Evolutionary conservation across 2,888 invertebrate genomes (phyloP).

Genomic region (Meganola albula): DNA sequence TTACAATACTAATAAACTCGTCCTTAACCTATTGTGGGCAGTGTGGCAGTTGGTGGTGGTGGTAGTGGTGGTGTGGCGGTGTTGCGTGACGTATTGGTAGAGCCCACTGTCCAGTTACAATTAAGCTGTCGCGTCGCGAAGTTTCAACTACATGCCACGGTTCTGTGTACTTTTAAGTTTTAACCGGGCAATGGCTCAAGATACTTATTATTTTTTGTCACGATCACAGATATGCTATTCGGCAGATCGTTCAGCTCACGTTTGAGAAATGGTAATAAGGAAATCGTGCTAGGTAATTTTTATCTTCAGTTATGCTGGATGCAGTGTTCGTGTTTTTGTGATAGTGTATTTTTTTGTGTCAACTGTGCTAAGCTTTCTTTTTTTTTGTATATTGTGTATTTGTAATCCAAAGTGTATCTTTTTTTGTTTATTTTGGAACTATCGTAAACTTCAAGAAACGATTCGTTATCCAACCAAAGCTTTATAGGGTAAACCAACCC

Average conservation of each 20-base stretch:
- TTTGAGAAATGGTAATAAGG: constrained; percentile 81
- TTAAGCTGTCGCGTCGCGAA: constrained; percentile 47
- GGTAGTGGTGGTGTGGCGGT: constrained; percentile 23
- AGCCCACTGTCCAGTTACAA: constrained; percentile 46
- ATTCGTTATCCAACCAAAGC: no score
- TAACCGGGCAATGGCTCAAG: constrained; percentile 37
- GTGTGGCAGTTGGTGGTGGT: constrained; percentile 21
- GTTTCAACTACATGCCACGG: constrained; percentile 38
- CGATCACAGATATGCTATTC: constrained; percentile 49
- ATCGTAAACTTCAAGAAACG: no score
- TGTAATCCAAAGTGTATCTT: no score
- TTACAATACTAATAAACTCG: constrained; percentile 20
- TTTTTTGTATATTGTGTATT: no score
- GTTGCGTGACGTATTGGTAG: constrained; percentile 32
- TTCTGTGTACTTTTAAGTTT: constrained; percentile 19
- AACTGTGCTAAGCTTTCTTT: no score
- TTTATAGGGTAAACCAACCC: no score
- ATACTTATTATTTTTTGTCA: constrained; percentile 19
- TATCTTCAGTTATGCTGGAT: constrained; percentile 16
- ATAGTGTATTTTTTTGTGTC: constrained; percentile 15
- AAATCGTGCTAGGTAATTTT: constrained; percentile 82
- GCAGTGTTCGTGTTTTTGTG: constrained; percentile 21
- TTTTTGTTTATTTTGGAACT: no score
- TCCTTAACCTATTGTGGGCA: constrained; percentile 33
- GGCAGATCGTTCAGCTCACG: constrained; percentile 73